Percentiles rank a stretch among this genome's conserved stretches.
These are phyloP conservation scores for Nymphalis urticae DNA, from an alignment of 2,888 invertebrate genomes.

Conservation along the genomic window DNA sequence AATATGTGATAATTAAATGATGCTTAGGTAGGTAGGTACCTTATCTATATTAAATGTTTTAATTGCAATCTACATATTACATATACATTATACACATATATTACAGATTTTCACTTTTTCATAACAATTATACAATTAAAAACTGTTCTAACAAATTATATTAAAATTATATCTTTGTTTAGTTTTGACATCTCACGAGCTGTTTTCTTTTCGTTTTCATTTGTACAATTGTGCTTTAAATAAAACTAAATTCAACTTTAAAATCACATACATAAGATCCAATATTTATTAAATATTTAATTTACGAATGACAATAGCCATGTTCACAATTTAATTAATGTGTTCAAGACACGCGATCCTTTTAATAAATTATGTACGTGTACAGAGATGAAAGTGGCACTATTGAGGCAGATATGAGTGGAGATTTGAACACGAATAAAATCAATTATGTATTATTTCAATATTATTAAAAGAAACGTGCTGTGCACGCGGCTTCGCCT, in stretches of 20 bases:
- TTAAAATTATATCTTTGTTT: conserved; percentile 14
- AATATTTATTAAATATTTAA: conserved; percentile 7
- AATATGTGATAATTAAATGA: no score
- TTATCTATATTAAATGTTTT: neutral
- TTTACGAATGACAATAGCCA: conserved; percentile 12
- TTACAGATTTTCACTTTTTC: neutral
- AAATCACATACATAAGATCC: neutral
- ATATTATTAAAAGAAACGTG: neutral
- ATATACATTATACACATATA: no score
- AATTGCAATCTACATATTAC: neutral
- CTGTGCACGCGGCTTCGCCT: no score
- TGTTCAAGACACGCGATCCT: conserved; percentile 28
- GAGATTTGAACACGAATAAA: conserved; percentile 15
- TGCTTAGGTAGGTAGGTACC: no score
- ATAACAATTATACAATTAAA: conserved; percentile 8
- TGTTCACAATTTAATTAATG: conserved; percentile 22
- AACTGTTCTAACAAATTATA: conserved; percentile 13
- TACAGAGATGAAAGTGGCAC: conserved; percentile 18
- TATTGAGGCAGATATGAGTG: conserved; percentile 10
- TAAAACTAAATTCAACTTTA: neutral
- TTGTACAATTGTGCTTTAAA: neutral
- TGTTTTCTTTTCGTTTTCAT: conserved; percentile 37
- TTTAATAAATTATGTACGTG: conserved; percentile 30
- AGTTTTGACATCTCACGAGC: conserved; percentile 34
- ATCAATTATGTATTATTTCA: neutral